Evolutionary conservation across 2,888 invertebrate genomes (phyloP).

Genomic region (Lasioglossum oenotherae): DNA sequence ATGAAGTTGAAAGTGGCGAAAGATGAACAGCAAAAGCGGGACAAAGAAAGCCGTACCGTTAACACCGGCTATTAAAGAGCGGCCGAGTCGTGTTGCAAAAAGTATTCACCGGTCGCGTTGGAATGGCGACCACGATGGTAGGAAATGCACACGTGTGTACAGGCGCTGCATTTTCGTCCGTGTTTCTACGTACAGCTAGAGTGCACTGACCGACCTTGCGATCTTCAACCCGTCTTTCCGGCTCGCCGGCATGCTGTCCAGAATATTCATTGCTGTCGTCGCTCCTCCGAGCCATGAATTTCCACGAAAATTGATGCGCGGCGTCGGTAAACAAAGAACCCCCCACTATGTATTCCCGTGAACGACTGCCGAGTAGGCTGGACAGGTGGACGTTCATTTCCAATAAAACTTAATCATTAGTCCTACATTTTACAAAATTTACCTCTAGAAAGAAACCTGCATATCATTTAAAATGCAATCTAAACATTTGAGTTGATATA

Average conservation of each 20-base stretch:
- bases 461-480: too few species aligned
- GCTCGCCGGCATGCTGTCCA: constrained; percentile 52
- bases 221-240: constrained; percentile 73
- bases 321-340: background rate
- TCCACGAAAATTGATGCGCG: constrained; percentile 37
- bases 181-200: constrained; percentile 48
- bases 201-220: constrained; percentile 78
- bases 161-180: constrained; percentile 26
- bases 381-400: background rate
- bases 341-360: background rate
- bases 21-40: background rate
- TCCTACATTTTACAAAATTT: too few species aligned
- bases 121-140: constrained; percentile 24
- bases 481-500: too few species aligned
- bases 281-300: constrained; percentile 37
- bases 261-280: constrained; percentile 65
- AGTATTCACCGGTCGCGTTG: background rate
- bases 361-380: background rate
- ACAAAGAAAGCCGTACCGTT: constrained; percentile 2
- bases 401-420: background rate
- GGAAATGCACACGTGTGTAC: constrained; percentile 39
- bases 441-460: too few species aligned
- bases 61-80: constrained; percentile 35
- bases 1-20: background rate
- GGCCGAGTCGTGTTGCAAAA: constrained; percentile 13